Base-by-base conservation (phyloP, 2,888 invertebrate genomes). In the Macrosoma leucophasiata region DNA sequence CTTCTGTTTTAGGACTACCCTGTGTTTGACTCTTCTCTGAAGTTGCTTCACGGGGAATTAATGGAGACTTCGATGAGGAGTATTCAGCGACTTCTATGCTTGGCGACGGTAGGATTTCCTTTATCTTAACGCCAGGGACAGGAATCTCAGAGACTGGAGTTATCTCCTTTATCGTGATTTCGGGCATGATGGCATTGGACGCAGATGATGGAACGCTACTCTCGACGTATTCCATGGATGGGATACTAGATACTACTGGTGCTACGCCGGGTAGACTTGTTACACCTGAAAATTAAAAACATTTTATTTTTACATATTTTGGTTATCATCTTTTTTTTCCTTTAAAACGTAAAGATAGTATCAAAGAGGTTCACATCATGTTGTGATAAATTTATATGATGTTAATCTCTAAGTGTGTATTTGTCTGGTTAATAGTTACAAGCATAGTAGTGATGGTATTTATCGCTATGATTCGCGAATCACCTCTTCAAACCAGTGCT, bases 81-180 rank as follows among this genome's bases (percentile, higher is more conserved):
- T 81, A 82, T 44, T 79, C 74, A 7, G 68, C 61, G 6, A 70
- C 70, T 36, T 82, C 79, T 32, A 70, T 65, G 33, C 66, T 68
- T 0, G 71, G 63, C 8, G 74, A 71, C 6, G 79, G 84, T 13
- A 78, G 51, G 17, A 84, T 73, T 52, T 84, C 79, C 49, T 81
- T 82, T 20, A 82, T 78, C 48, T 78, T 81, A 9, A 84, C 76
- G 20, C 78, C 77, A 33, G 76, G 72, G 28, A 72, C 60, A 1
- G 85, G 79, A 15, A 82, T 79, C 53, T 79, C 79, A 1, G 84
- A 78, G 2, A 79, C 86, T 0, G 87, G 87, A 3, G 88, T 87
- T 3, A 89, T 87, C 63, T 89, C 88, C 46, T 88, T 88, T 15
- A 88, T 88, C 0, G 87, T 88, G 14, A 85, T 75, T 48, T 75